Evolutionary conservation across 2,113 vertebrate species (phyloP).

Genomic region (Nothocercus nigrocapillus): DNA sequence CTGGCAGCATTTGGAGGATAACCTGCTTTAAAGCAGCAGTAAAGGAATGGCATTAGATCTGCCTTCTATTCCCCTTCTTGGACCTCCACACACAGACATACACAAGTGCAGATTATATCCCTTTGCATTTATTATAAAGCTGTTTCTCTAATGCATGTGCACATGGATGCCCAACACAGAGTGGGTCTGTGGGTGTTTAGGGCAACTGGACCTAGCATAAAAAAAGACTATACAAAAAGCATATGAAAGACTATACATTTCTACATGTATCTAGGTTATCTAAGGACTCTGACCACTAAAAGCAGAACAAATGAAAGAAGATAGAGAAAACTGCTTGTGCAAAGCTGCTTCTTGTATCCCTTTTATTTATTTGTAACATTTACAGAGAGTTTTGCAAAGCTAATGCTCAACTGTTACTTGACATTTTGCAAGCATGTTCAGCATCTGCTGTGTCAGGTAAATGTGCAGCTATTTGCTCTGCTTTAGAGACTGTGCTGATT

Average conservation of each 20-base stretch:
- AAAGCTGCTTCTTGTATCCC: neutral
- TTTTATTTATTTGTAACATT: conserved; percentile 23
- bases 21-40: neutral
- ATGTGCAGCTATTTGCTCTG: conserved; percentile 22
- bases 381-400: neutral
- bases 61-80: neutral
- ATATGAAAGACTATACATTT: neutral
- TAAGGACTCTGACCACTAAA: neutral
- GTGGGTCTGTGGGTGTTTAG: neutral
- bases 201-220: neutral
- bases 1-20: neutral
- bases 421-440: conserved; percentile 32
- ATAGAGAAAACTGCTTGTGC: neutral
- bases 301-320: neutral
- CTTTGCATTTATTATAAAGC: neutral
- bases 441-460: conserved; percentile 32
- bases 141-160: neutral
- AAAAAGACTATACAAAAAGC: neutral
- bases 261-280: neutral
- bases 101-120: neutral
- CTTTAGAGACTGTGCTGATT: conserved; percentile 28
- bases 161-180: neutral
- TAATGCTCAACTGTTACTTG: neutral
- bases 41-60: neutral
- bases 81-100: neutral